phyloP scores from a whole-genome alignment of 1,140 invertebrate genomes.

The Asbolus verrucosus region DNA sequence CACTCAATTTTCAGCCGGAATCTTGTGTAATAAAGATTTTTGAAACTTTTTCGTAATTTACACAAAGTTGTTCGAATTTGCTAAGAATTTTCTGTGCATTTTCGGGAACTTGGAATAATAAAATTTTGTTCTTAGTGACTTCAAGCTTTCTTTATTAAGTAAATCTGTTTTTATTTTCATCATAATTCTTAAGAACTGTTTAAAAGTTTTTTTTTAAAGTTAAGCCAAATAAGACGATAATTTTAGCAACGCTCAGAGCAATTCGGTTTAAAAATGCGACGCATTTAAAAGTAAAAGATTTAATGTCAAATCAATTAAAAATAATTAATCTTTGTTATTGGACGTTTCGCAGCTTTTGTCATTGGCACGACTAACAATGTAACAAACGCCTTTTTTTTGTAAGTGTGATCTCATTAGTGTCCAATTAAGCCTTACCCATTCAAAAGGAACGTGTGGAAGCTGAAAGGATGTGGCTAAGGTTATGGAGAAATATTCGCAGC shows the following conservation, averaged over 20 bases:
- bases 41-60: too few species aligned
- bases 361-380: conserved; percentile 1
- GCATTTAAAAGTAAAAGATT: background rate
- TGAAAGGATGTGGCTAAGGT: conserved; percentile 5
- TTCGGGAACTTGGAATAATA: too few species aligned
- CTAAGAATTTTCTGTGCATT: too few species aligned
- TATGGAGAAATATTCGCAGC: conserved; percentile 23
- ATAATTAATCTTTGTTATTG: background rate
- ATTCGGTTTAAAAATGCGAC: background rate
- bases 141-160: too few species aligned
- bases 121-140: too few species aligned
- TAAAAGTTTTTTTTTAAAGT: too few species aligned
- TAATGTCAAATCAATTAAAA: conserved; percentile 9
- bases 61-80: too few species aligned
- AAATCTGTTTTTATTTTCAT: too few species aligned
- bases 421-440: conserved; percentile 10
- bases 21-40: too few species aligned
- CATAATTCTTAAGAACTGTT: too few species aligned
- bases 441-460: conserved; percentile 8
- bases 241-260: background rate
- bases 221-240: too few species aligned
- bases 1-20: too few species aligned
- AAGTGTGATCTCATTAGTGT: conserved; percentile 3
- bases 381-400: background rate
- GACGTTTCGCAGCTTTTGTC: conserved; percentile 7